phyloP scores from a whole-genome alignment of 1,140 invertebrate species.

The Aethina tumida region DNA sequence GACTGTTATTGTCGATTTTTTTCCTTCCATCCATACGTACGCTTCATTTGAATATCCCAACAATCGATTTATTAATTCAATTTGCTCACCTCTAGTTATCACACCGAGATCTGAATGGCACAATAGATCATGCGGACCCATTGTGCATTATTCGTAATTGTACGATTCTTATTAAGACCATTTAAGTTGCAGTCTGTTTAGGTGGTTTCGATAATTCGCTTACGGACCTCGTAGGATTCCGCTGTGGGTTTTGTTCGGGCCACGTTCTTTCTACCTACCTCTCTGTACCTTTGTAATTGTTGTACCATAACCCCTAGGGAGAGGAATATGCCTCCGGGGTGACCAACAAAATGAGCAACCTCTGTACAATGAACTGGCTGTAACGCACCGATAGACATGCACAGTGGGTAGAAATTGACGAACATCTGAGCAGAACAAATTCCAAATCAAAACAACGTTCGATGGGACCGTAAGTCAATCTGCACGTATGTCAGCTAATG shows the following conservation, averaged over 20 bases:
- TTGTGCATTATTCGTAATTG: slow-evolving; percentile 4
- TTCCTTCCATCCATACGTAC: no score
- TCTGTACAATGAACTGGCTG: no score
- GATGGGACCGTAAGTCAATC: neutral
- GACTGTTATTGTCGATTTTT: no score
- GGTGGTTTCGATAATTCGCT: slow-evolving; percentile 9
- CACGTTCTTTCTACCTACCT: slow-evolving; percentile 9
- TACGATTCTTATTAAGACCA: slow-evolving; percentile 9
- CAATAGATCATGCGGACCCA: no score
- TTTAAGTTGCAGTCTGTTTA: neutral
- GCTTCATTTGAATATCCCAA: no score
- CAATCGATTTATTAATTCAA: no score
- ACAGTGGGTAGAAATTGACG: neutral
- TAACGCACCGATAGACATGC: no score
- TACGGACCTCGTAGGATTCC: slow-evolving; percentile 1
- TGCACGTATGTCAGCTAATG: neutral
- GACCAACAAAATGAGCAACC: slow-evolving; percentile 5
- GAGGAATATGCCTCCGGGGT: slow-evolving; percentile 10
- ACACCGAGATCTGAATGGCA: no score
- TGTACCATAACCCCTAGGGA: slow-evolving; percentile 14
- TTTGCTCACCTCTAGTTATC: no score
- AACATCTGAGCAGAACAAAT: slow-evolving; percentile 9
- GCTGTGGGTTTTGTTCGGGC: slow-evolving; percentile 9
- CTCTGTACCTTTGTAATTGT: slow-evolving; percentile 16
- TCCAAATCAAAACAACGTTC: no score